Evolutionary conservation across 2,113 vertebrate genomes (phyloP), one percentile per base, ranked within the genome.

Genomic region (Dipodomys ordii): DNA sequence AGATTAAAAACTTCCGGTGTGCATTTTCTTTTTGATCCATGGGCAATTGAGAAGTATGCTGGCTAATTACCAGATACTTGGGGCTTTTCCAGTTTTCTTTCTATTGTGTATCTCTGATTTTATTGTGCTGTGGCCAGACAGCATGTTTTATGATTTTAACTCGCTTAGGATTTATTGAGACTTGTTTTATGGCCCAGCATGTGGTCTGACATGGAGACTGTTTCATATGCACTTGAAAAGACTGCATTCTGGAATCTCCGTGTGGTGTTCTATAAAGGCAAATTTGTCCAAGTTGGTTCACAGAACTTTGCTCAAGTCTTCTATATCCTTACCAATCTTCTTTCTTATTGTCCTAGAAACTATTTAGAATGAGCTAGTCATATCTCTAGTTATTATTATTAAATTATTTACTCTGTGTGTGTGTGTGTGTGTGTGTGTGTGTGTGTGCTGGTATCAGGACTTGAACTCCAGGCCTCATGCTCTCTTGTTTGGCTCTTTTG

Each of bases 141-240:
- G 35, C 28, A 46, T 20, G 49, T 88, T 93, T 64, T 49, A 77
- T 83, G 64, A 88, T 77, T 84, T 89, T 25, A 39, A n/a, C 53
- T 35, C 23, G 62, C 71, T 78, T 72, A 57, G 22, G 53, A 35
- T 69, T 57, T 57, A 77, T 49, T 32, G 60, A 49, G 65, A 69
- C 32, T 88, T 65, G 22, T 57, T 71, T 77, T 67, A 80, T 8
- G 28, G 57, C 16, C 74, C 74, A 46, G 60, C 22, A 23, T 12
- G n/a, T 53, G 20, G n/a, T 18, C 64, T 68, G 20, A 25, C 30
- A 9, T 73, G 28, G 68, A 76, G 13, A 57, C 23, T 62, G 28
- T 67, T 64, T 57, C 30, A 18, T 25, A 19, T 25, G 39, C 35
- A 32, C 65, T 53, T 83, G 72, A 30, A 57, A 87, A 93, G 65